Conservation (phyloP, 2,113 vertebrate species). For the Poeciliopsis retropinna region DNA sequence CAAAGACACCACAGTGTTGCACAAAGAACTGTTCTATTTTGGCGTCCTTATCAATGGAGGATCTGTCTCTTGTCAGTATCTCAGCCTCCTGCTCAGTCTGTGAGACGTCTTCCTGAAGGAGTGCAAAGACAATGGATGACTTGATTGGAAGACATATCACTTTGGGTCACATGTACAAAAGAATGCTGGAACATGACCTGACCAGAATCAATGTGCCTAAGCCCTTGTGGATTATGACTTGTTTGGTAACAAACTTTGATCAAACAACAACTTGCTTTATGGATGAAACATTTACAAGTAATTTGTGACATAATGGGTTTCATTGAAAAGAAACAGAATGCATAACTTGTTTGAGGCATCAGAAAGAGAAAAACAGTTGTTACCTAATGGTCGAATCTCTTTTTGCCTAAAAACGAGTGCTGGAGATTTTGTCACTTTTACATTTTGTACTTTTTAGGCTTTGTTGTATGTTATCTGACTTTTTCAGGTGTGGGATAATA, state of each 20-base stretch:
- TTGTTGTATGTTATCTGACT: not conserved
- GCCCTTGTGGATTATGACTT: conserved; percentile 40
- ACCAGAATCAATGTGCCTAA: conserved; percentile 61
- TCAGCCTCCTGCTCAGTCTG: conserved; percentile 49
- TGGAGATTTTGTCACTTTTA: not conserved
- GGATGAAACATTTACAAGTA: conserved; percentile 38
- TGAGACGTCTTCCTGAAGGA: conserved; percentile 53
- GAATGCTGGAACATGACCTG: conserved; percentile 67
- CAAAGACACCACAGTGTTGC: conserved; percentile 64
- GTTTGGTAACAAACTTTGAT: conserved; percentile 47
- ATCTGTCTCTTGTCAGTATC: conserved; percentile 65
- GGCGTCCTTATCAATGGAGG: conserved; percentile 68
- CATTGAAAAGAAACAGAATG: conserved; percentile 25
- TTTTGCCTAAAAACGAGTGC: not conserved
- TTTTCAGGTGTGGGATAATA: too few relatives aligned
- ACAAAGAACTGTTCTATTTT: conserved; percentile 63
- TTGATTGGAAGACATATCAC: conserved; percentile 65
- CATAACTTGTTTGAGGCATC: conserved; percentile 13
- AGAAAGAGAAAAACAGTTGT: not conserved
- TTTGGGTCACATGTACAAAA: conserved; percentile 72
- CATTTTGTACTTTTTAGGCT: not conserved
- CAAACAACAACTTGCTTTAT: conserved; percentile 6
- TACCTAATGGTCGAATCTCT: not conserved
- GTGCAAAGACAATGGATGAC: conserved; percentile 66
- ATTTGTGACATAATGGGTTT: conserved; percentile 14